phyloP scores from a whole-genome alignment of 2,888 invertebrate genomes.

The Cordilura impudica region DNA sequence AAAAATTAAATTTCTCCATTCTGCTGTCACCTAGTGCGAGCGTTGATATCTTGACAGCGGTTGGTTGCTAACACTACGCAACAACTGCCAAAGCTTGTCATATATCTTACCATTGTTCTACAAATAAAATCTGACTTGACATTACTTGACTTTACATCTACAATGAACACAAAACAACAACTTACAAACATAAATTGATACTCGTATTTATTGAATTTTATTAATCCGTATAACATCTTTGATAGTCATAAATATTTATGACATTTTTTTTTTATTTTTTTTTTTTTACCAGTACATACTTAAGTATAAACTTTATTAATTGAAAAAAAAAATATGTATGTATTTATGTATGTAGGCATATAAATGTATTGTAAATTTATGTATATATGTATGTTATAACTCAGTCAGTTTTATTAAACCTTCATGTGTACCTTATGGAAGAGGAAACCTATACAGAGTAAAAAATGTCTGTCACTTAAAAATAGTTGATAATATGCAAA shows the following conservation, averaged over 20 bases:
- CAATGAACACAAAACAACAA: slow-evolving; percentile 8
- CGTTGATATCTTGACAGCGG: too few relatives aligned
- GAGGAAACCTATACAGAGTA: not conserved
- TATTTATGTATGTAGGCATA: not conserved
- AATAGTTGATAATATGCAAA: too few relatives aligned
- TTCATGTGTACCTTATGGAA: not conserved
- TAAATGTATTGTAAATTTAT: not conserved
- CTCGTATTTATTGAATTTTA: slow-evolving; percentile 29
- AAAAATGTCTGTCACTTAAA: not conserved
- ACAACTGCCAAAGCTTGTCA: too few relatives aligned
- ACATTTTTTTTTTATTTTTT: slow-evolving; percentile 4
- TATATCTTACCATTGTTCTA: too few relatives aligned
- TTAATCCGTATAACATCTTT: slow-evolving; percentile 23
- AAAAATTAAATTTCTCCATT: too few relatives aligned
- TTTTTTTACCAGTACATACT: not conserved
- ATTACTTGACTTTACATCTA: too few relatives aligned
- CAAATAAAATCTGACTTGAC: too few relatives aligned
- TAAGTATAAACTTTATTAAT: too few relatives aligned
- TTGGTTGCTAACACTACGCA: too few relatives aligned
- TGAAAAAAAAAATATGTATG: not conserved
- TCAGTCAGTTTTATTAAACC: not conserved
- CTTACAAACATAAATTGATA: slow-evolving; percentile 15
- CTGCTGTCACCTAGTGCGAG: too few relatives aligned
- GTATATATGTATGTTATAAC: not conserved
- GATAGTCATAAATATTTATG: slow-evolving; percentile 4